These are phyloP conservation scores for Lycaon pictus DNA, from an alignment of 2,113 vertebrate genomes.

Conservation along the genomic window DNA sequence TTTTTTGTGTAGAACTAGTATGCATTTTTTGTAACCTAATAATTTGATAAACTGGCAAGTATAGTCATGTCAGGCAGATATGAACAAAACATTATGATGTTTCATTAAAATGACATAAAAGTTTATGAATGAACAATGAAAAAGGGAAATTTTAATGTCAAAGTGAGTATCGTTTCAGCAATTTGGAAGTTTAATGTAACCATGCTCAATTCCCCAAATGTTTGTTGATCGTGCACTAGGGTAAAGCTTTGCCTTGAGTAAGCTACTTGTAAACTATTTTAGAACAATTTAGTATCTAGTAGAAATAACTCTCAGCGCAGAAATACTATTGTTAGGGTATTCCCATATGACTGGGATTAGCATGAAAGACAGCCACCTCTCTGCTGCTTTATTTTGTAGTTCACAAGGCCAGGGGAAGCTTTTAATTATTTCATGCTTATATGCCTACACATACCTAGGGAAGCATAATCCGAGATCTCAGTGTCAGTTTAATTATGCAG, in stretches of 20 bases:
- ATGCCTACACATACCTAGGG: neutral
- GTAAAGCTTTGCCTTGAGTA: neutral
- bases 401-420: neutral
- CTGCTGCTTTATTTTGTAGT: slow-evolving; percentile 50
- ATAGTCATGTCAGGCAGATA: neutral
- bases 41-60: slow-evolving; percentile 34
- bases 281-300: neutral
- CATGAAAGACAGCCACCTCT: neutral
- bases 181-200: neutral
- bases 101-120: slow-evolving; percentile 24
- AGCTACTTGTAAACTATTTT: slow-evolving; percentile 36
- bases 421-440: neutral
- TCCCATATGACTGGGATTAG: slow-evolving; percentile 24
- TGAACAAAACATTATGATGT: neutral
- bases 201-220: neutral
- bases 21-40: neutral
- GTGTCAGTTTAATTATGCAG: neutral
- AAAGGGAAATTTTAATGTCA: neutral
- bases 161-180: neutral
- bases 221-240: slow-evolving; percentile 19
- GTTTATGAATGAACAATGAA: neutral
- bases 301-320: slow-evolving; percentile 15
- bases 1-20: neutral
- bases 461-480: neutral
- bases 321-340: neutral